These are phyloP conservation scores for Achatina immaculata DNA, from an alignment of 1,140 invertebrate species.

Conservation along the genomic window DNA sequence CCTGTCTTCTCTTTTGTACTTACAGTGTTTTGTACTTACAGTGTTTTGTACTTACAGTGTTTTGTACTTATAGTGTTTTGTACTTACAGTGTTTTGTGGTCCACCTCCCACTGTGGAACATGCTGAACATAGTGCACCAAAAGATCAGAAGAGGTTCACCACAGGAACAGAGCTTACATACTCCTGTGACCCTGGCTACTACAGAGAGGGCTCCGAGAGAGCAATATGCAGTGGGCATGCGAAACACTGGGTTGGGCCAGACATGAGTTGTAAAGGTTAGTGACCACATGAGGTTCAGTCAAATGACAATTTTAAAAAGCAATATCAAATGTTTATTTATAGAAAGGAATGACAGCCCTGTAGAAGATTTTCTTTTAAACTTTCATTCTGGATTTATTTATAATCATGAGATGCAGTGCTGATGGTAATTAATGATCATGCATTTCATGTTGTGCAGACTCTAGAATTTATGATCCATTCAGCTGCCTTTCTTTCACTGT, in stretches of 20 bases:
- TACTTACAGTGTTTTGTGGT: slow-evolving; percentile 48
- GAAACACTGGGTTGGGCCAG: slow-evolving; percentile 92
- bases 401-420: too few relatives aligned
- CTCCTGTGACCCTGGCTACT: slow-evolving; percentile 90
- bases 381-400: too few relatives aligned
- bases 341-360: too few relatives aligned
- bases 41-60: too few relatives aligned
- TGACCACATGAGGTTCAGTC: slow-evolving; percentile 50
- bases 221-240: slow-evolving; percentile 87
- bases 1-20: too few relatives aligned
- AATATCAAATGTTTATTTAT: too few relatives aligned
- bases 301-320: slow-evolving; percentile 13
- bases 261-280: slow-evolving; percentile 93
- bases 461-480: too few relatives aligned
- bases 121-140: slow-evolving; percentile 47
- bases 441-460: too few relatives aligned
- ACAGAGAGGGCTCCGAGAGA: slow-evolving; percentile 84
- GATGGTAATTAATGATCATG: too few relatives aligned
- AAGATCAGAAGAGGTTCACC: slow-evolving; percentile 69
- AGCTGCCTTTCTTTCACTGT: too few relatives aligned
- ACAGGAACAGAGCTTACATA: slow-evolving; percentile 84
- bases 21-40: too few relatives aligned
- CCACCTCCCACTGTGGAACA: slow-evolving; percentile 47
- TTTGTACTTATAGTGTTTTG: neutral
- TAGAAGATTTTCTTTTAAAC: too few relatives aligned